Base-by-base conservation (phyloP, 2,888 invertebrate genomes). In the Metacarcinus magister region DNA sequence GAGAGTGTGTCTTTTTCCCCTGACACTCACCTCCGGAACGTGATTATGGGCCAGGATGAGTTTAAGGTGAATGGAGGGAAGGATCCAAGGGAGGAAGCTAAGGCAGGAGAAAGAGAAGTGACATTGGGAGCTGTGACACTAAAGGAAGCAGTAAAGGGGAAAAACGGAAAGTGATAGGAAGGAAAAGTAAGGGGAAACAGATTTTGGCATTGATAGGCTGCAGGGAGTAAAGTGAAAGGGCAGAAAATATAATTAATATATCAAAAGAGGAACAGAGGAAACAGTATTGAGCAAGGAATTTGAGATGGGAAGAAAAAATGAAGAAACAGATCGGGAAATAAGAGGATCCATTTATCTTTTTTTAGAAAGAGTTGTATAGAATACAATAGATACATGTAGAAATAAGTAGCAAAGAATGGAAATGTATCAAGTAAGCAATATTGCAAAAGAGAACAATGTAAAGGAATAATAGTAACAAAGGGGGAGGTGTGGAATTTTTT, bases 21-120 rank as follows among this genome's bases (percentile, higher is more conserved):
- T 4, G 48, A 87, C 82, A 46, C 54, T 23, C n/a, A 43, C 13
- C 28, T 23, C n/a, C 48, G 87, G 16, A 48, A 93, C 44, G 89
- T 95, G 89, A 44, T 90, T 75, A 94, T 95, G 16, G 94, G 93
- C 16, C 95, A 94, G 60, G 93, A 94, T n/a, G 60, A 94, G 44
- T 93, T 93, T 67, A 87, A 93, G 89, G 93, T 60, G 4, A 32
- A 28, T 19, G 19, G 60, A 28, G 89, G 54, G 19, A 32, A 23
- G 44, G 28, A n/a, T 28, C 32, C 32, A 16, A 39, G 87, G 87
- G 87, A 13, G 16, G 32, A 16, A 32, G 87, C 39, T 32, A 32
- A 44, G 91, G 46, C 32, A 13, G 10, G 89, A 10, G 32, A 32
- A 28, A 28, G 89, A 4, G 43, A 10, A 10, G n/a, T 87, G n/a